These are phyloP conservation scores for Dasypogon diadema DNA, from an alignment of 2,888 invertebrate species.

Conservation along the genomic window DNA sequence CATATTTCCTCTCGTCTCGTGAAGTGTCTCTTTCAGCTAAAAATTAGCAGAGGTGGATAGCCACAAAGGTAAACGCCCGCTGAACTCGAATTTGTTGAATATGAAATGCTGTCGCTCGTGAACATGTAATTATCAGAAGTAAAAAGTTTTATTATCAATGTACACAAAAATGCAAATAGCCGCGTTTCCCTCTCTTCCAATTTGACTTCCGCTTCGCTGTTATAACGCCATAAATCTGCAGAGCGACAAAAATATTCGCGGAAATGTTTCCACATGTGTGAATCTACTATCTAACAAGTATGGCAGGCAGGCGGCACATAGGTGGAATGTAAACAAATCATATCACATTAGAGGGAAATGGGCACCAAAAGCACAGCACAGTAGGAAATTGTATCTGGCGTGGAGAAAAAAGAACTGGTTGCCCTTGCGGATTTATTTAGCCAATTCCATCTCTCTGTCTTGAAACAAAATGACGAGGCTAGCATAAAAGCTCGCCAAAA, in stretches of 20 bases:
- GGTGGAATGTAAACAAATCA: too few relatives aligned
- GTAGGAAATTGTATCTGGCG: background rate
- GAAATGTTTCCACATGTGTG: constrained; percentile 33
- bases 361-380: too few relatives aligned
- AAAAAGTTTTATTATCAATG: constrained; percentile 14
- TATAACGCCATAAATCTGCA: constrained; percentile 18
- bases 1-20: constrained; percentile 1
- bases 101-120: background rate
- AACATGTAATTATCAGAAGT: constrained; percentile 25
- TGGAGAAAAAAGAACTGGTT: background rate
- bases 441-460: constrained; percentile 1
- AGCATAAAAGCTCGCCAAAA: too few relatives aligned
- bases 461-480: background rate
- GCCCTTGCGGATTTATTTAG: constrained; percentile 1
- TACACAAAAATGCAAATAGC: constrained; percentile 12
- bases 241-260: constrained; percentile 22
- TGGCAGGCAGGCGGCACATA: background rate
- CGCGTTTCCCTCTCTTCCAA: background rate
- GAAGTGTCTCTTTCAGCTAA: background rate
- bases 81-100: constrained; percentile 14
- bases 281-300: background rate
- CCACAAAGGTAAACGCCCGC: constrained; percentile 26
- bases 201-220: constrained; percentile 16
- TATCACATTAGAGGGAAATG: too few relatives aligned
- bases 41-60: constrained; percentile 17